Evolutionary conservation across 2,113 vertebrate genomes (phyloP), one percentile per base, ranked within the genome.

Genomic region (Typhlomys cinereus): DNA sequence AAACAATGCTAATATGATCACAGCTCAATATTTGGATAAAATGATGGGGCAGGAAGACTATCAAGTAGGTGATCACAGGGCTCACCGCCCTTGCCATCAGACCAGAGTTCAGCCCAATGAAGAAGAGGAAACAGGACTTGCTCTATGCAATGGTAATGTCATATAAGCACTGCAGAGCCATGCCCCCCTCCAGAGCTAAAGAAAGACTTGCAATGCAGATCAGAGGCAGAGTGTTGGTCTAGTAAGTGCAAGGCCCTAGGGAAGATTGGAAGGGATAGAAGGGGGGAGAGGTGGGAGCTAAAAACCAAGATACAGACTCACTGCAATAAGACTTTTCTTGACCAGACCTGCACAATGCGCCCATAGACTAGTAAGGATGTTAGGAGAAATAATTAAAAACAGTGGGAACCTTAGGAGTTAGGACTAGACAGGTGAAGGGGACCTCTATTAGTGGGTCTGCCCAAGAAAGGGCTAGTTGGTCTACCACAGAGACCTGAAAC

Each of bases 41-140:
- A 80, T 41, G 15, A 76, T 27, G 76, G 50, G 78, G 41, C 36
- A 11, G 34, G 21, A 73, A 71, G 52, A 80, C 20, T 6, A 59
- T 0, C 54, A 36, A 36, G 50, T 7, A 62, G 41, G 39, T 85
- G 27, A 74, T n/a, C 59, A 69, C 3, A 46, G 14, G 4, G 14
- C 50, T 31, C 66, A 36, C 31, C 62, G 21, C 48, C 66, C 13
- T 20, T 34, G 31, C 44, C 73, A 82, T 62, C 27, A 71, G 48
- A 87, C 20, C 41, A 96, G 82, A 46, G 50, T 59, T 48, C 29
- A 34, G n/a, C n/a, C n/a, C n/a, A n/a, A n/a, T n/a, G n/a, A n/a
- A n/a, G n/a, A n/a, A n/a, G n/a, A n/a, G 25, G 21, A 73, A 29
- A 48, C 71, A 74, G 44, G 48, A 74, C 31, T 48, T 34, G 48